phyloP scores from a whole-genome alignment of 2,113 vertebrate species.

The Percopsis transmontana region DNA sequence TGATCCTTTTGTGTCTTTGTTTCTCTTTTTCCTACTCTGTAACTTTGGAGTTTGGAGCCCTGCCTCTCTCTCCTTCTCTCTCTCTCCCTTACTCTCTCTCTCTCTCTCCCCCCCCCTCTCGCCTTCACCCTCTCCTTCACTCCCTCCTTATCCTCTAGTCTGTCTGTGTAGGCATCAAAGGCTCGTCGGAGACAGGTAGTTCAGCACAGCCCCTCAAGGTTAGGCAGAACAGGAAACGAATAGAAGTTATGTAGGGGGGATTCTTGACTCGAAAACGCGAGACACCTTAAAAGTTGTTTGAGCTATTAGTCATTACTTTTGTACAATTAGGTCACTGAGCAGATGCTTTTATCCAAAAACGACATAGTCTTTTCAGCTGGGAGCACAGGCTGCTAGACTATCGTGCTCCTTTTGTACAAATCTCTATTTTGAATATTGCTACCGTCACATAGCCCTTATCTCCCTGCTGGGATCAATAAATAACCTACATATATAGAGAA shows the following conservation, averaged over 20 bases:
- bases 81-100: constrained; percentile 25
- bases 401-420: no score
- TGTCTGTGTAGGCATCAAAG: constrained; percentile 43
- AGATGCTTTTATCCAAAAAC: no score
- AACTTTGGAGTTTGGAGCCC: background rate
- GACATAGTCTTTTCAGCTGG: no score
- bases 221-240: constrained; percentile 46
- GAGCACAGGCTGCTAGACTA: no score
- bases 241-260: constrained; percentile 44
- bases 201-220: constrained; percentile 48
- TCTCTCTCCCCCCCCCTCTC: constrained; percentile 33
- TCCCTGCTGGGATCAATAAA: background rate
- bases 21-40: background rate
- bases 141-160: constrained; percentile 1
- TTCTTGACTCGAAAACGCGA: constrained; percentile 40
- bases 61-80: constrained; percentile 8
- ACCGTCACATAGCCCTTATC: background rate
- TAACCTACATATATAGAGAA: background rate
- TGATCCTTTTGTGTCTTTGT: constrained; percentile 27
- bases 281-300: constrained; percentile 35
- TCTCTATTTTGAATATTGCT: no score
- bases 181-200: constrained; percentile 46
- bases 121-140: constrained; percentile 6
- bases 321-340: no score
- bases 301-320: background rate